These are phyloP conservation scores for Melanotaenia parkinsoni DNA, from an alignment of 2,797 vertebrate species.

Conservation along the genomic window DNA sequence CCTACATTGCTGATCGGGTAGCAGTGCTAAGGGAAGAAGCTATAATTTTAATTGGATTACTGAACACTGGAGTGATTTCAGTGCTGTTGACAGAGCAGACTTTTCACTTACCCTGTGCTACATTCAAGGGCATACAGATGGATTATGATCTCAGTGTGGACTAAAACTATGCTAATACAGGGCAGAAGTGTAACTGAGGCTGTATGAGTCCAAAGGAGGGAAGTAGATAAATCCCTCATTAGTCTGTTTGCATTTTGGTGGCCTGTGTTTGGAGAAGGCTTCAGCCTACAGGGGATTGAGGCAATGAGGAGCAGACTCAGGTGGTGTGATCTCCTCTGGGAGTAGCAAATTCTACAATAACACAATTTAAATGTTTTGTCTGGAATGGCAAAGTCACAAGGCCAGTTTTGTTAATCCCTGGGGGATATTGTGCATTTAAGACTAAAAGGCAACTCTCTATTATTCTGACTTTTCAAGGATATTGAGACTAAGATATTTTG, in stretches of 20 bases:
- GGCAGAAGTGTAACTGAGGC: slow-evolving; percentile 55
- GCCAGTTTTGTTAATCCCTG: slow-evolving; percentile 27
- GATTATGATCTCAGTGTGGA: slow-evolving; percentile 72
- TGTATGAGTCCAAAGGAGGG: slow-evolving; percentile 56
- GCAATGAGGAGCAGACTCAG: slow-evolving; percentile 53
- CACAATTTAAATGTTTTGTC: slow-evolving; percentile 62
- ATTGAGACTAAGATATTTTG: slow-evolving; percentile 1
- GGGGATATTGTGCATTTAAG: slow-evolving; percentile 30
- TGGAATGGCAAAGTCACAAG: slow-evolving; percentile 49
- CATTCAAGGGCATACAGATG: slow-evolving; percentile 75
- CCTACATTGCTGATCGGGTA: slow-evolving; percentile 58
- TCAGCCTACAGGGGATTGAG: slow-evolving; percentile 59
- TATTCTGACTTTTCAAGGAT: slow-evolving; percentile 14
- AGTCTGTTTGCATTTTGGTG: slow-evolving; percentile 71
- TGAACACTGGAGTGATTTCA: slow-evolving; percentile 53
- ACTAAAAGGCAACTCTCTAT: background rate
- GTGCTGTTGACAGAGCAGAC: slow-evolving; percentile 59
- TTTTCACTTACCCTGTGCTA: slow-evolving; percentile 58
- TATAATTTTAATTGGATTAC: slow-evolving; percentile 77
- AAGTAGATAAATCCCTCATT: slow-evolving; percentile 75
- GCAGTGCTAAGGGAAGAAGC: slow-evolving; percentile 40
- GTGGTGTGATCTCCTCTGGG: slow-evolving; percentile 63
- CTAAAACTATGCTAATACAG: slow-evolving; percentile 72
- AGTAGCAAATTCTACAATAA: slow-evolving; percentile 53
- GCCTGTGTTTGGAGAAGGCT: slow-evolving; percentile 72